phyloP scores from a whole-genome alignment of 2,113 vertebrate genomes.

The Osmerus eperlanus region DNA sequence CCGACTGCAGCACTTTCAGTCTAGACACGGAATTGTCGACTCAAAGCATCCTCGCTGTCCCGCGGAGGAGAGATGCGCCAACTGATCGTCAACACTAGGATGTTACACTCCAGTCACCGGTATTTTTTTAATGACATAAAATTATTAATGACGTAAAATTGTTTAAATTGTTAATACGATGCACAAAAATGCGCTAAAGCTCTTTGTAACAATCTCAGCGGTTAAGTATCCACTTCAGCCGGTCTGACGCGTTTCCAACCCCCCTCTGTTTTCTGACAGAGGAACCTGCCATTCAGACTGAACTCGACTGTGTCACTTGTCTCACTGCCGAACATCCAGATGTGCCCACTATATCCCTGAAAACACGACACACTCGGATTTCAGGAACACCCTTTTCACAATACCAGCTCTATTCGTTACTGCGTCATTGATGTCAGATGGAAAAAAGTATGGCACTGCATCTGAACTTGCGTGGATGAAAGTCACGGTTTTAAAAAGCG shows the following conservation, averaged over 20 bases:
- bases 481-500: slow-evolving; percentile 51
- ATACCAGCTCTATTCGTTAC: slow-evolving; percentile 16
- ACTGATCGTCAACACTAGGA: slow-evolving; percentile 3
- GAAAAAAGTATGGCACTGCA: slow-evolving; percentile 49
- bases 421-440: slow-evolving; percentile 49
- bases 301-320: slow-evolving; percentile 11
- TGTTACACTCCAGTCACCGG: background rate
- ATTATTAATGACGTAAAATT: too few relatives aligned
- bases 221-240: slow-evolving; percentile 13
- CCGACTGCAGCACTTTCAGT: slow-evolving; percentile 51
- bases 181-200: slow-evolving; percentile 13
- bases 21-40: slow-evolving; percentile 47
- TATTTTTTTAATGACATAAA: background rate
- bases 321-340: slow-evolving; percentile 1
- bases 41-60: slow-evolving; percentile 48
- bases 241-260: slow-evolving; percentile 9
- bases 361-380: slow-evolving; percentile 12
- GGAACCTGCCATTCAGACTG: slow-evolving; percentile 42
- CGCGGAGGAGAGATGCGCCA: slow-evolving; percentile 22
- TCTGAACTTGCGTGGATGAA: slow-evolving; percentile 66
- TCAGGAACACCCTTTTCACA: background rate
- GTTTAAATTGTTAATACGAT: background rate
- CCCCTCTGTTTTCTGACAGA: slow-evolving; percentile 17
- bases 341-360: slow-evolving; percentile 21
- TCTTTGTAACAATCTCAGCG: slow-evolving; percentile 24